A percentile compares a stretch with the other conserved stretches of the same genome.
Conservation (phyloP, 2,797 vertebrate species). For the Salarias fasciatus region DNA sequence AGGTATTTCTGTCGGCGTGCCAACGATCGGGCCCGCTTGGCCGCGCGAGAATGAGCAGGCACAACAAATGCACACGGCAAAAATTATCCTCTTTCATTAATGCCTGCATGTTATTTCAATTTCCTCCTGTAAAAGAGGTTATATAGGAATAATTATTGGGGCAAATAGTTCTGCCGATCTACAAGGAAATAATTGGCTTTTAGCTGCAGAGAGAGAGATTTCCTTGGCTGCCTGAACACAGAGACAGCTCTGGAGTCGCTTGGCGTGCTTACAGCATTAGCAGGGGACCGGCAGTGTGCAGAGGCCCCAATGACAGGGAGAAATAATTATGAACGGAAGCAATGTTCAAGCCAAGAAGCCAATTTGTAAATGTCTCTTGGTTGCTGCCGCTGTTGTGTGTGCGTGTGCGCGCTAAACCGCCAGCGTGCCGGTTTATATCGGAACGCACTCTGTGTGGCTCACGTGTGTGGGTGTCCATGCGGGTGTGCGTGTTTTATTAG, state of each 20-base stretch:
- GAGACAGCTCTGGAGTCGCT: constrained; percentile 66
- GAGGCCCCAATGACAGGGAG: constrained; percentile 79
- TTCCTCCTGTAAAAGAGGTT: constrained; percentile 67
- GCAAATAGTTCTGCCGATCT: constrained; percentile 78
- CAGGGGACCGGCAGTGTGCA: constrained; percentile 75
- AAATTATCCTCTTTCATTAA: constrained; percentile 68
- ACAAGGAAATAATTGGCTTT: constrained; percentile 83
- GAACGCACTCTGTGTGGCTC: constrained; percentile 12
- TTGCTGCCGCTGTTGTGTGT: constrained; percentile 43
- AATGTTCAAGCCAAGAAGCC: constrained; percentile 80
- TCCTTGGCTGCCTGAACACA: constrained; percentile 71
- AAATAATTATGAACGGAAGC: constrained; percentile 83
- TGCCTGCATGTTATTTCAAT: constrained; percentile 74
- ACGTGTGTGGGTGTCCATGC: background rate
- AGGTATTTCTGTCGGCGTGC: constrained; percentile 45
- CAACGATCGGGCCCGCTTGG: constrained; percentile 37
- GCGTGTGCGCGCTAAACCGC: constrained; percentile 1
- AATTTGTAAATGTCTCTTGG: constrained; percentile 80
- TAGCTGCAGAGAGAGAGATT: constrained; percentile 76
- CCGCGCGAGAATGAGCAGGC: constrained; percentile 22
- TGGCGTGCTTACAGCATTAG: constrained; percentile 80
- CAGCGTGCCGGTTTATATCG: constrained; percentile 12
- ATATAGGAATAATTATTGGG: constrained; percentile 77
- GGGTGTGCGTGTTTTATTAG: constrained; percentile 39
- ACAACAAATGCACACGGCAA: constrained; percentile 34